Evolutionary conservation across 2,797 vertebrate species (phyloP).

Genomic region (Nyctibius grandis): DNA sequence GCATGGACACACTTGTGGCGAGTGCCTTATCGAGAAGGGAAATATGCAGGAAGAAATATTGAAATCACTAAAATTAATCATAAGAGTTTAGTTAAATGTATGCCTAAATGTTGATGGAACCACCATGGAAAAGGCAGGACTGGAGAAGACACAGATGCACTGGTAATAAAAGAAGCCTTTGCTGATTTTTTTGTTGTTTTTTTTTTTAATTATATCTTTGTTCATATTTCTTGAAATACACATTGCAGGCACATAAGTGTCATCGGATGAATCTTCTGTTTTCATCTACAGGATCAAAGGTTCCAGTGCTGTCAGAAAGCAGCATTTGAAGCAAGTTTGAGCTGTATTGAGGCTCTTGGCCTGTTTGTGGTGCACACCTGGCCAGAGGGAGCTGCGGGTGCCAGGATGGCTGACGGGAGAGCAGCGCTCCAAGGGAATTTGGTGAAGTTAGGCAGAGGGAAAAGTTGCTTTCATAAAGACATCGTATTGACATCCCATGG

Average conservation of each 20-base stretch:
- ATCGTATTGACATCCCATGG: not conserved
- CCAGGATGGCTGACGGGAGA: accelerated
- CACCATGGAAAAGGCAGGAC: not conserved
- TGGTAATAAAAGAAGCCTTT: not conserved
- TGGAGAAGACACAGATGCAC: not conserved
- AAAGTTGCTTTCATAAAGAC: not conserved
- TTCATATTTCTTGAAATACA: not conserved
- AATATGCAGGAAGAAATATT: accelerated
- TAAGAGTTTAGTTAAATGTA: accelerated
- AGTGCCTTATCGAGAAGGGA: not conserved
- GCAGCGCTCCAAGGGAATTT: not conserved
- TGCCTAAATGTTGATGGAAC: not conserved
- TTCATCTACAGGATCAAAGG: not conserved
- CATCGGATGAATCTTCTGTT: not conserved
- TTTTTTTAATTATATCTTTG: not conserved
- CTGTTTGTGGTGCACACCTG: not conserved
- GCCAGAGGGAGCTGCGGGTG: accelerated
- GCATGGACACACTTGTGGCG: accelerated
- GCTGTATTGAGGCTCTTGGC: not conserved
- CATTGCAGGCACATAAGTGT: not conserved
- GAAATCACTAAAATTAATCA: not conserved
- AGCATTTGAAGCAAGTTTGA: not conserved
- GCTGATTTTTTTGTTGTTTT: not conserved
- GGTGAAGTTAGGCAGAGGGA: not conserved
- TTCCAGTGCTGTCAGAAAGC: not conserved